Evolutionary conservation across 1,140 invertebrate genomes (phyloP).

Genomic region (Cotesia glomerata): DNA sequence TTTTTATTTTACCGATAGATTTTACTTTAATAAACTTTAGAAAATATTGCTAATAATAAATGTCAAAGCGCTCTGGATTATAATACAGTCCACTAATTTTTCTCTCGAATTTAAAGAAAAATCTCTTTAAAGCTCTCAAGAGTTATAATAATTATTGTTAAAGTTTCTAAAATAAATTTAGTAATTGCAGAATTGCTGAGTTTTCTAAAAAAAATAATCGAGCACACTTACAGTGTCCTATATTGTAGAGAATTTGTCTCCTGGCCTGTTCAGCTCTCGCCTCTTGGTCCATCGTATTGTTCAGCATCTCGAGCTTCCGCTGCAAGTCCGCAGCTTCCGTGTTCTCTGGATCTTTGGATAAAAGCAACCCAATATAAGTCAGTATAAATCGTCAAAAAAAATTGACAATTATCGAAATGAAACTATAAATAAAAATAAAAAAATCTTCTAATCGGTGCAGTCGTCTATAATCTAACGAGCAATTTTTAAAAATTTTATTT

Average conservation of each 20-base stretch:
- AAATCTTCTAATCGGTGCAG: too few species aligned
- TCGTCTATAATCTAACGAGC: too few species aligned
- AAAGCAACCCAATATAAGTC: not conserved
- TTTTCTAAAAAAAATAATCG: not conserved
- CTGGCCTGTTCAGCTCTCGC: constrained; percentile 69
- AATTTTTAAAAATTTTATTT: too few species aligned
- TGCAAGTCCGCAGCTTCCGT: constrained; percentile 89
- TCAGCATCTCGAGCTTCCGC: constrained; percentile 89
- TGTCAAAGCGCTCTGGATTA: too few species aligned
- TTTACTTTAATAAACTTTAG: too few species aligned
- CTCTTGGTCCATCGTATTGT: constrained; percentile 87
- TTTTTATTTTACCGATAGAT: too few species aligned
- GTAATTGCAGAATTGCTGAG: not conserved
- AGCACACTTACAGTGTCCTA: constrained; percentile 72
- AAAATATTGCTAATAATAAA: too few species aligned
- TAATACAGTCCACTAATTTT: too few species aligned
- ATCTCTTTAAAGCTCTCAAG: too few species aligned
- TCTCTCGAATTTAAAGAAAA: too few species aligned
- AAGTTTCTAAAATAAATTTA: too few species aligned
- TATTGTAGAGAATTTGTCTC: constrained; percentile 71
- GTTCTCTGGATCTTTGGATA: constrained; percentile 81
- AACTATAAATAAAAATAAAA: not conserved
- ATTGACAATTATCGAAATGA: not conserved
- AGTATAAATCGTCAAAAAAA: not conserved
- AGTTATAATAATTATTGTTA: too few species aligned